phyloP scores from a whole-genome alignment of 2,888 invertebrate genomes.

The Trachelus troglodyta region DNA sequence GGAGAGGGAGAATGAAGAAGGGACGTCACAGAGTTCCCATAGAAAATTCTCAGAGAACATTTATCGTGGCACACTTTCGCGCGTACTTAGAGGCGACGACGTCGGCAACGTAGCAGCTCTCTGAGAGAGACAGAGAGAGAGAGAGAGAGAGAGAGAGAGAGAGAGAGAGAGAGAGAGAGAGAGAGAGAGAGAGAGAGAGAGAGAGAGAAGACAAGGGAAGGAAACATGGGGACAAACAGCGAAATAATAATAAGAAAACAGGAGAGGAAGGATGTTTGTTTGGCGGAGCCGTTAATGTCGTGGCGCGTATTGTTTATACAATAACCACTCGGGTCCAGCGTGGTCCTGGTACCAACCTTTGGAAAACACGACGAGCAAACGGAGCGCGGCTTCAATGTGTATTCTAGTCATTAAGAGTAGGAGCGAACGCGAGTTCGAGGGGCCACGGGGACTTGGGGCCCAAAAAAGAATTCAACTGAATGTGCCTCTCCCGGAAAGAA shows the following conservation, averaged over 20 bases:
- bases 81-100: background rate
- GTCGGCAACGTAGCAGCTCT: background rate
- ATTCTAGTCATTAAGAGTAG: conserved; percentile 2
- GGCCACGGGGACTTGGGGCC: background rate
- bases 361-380: conserved; percentile 45
- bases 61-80: background rate
- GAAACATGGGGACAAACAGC: conserved; percentile 23
- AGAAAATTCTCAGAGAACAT: too few species aligned
- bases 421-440: background rate
- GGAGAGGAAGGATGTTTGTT: conserved; percentile 52
- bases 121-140: background rate
- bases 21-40: background rate
- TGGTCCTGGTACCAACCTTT: conserved; percentile 49
- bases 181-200: background rate
- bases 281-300: conserved; percentile 55
- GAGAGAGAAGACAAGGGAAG: conserved; percentile 1
- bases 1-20: conserved; percentile 4
- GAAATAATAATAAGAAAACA: conserved; percentile 45
- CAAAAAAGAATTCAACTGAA: background rate
- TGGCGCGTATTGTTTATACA: conserved; percentile 51
- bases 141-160: background rate
- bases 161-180: background rate
- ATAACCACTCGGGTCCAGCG: conserved; percentile 42
- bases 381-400: conserved; percentile 3
- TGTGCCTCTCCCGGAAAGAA: background rate